Percentiles rank a stretch among this genome's conserved stretches.
phyloP scores from a whole-genome alignment of 2,888 invertebrate genomes.

The Cremastinae sp. region DNA sequence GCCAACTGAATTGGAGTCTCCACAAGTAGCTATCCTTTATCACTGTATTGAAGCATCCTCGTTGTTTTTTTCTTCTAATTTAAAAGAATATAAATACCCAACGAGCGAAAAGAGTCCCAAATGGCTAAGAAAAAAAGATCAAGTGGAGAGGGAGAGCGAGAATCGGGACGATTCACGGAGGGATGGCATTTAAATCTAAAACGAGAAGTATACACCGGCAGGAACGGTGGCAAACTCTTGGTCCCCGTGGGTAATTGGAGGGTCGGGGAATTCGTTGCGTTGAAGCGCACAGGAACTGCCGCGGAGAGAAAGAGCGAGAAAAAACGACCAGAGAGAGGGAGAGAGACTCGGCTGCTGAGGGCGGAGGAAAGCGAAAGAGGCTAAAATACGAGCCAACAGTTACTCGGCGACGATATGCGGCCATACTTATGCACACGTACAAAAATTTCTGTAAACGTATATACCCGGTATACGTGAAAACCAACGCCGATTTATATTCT shows the following conservation, averaged over 20 bases:
- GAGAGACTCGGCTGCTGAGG: constrained; percentile 67
- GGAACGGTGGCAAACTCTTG: constrained; percentile 66
- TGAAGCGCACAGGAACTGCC: constrained; percentile 78
- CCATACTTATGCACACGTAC: neutral
- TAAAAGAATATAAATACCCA: constrained; percentile 45
- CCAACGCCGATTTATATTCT: neutral
- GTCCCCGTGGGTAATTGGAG: constrained; percentile 75
- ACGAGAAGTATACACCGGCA: constrained; percentile 67
- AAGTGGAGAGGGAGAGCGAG: constrained; percentile 6
- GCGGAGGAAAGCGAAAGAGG: constrained; percentile 60
- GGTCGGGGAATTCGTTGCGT: constrained; percentile 75
- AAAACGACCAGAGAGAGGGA: constrained; percentile 76
- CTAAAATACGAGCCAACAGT: constrained; percentile 65
- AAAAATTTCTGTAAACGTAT: constrained; percentile 4
- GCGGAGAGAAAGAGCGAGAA: constrained; percentile 78
- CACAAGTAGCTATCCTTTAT: neutral
- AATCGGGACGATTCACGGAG: constrained; percentile 68
- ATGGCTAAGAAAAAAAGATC: neutral
- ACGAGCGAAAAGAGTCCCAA: constrained; percentile 30
- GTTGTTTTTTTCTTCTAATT: neutral
- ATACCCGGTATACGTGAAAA: neutral
- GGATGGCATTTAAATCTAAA: constrained; percentile 72
- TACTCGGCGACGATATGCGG: constrained; percentile 44
- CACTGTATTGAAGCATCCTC: neutral
- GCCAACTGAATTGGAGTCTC: neutral